phyloP scores from a whole-genome alignment of 2,113 vertebrate genomes.

The Naja naja region DNA sequence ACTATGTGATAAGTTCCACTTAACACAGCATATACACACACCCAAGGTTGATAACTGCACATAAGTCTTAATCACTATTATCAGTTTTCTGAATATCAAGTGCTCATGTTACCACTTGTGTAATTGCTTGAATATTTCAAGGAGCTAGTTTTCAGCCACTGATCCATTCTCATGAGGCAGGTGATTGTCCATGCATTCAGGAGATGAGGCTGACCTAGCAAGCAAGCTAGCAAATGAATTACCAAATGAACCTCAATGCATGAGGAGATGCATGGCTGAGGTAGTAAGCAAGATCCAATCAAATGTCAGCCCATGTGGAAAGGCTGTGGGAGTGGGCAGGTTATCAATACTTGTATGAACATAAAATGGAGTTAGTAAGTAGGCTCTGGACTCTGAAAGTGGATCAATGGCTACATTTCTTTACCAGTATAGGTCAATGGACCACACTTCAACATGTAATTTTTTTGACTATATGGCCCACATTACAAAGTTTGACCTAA shows the following conservation, averaged over 20 bases:
- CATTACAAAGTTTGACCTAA: conserved; percentile 20
- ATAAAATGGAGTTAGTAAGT: background rate
- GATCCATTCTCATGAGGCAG: background rate
- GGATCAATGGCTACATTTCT: background rate
- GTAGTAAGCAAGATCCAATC: background rate
- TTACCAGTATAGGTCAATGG: background rate
- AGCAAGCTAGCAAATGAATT: background rate
- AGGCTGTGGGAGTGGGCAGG: background rate
- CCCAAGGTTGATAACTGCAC: background rate
- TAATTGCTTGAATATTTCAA: background rate
- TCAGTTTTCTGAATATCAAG: background rate
- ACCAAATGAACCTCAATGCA: background rate
- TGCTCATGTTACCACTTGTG: background rate
- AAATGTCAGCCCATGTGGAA: background rate
- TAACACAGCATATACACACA: background rate
- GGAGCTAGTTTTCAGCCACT: background rate
- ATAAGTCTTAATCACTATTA: background rate
- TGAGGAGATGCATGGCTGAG: background rate
- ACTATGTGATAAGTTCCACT: background rate
- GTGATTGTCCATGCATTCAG: background rate
- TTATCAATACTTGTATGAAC: background rate
- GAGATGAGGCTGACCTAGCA: background rate
- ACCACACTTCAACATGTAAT: background rate
- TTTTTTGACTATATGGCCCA: conserved; percentile 29
- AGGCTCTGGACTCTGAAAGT: background rate